Conservation (phyloP, 2,888 invertebrate species). For the Leucophora obtusa region DNA sequence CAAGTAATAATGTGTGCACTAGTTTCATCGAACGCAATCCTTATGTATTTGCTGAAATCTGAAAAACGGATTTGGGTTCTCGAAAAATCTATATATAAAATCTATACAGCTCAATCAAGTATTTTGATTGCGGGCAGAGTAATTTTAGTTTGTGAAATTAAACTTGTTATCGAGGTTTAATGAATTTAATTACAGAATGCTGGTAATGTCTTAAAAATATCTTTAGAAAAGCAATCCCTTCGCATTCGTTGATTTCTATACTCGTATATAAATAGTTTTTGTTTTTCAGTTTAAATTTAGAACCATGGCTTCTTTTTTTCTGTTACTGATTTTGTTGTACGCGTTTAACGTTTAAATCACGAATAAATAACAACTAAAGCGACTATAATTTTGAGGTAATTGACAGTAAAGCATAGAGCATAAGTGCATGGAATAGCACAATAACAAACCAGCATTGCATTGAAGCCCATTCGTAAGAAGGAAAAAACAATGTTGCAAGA, state of each 20-base stretch:
- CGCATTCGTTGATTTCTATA: not conserved
- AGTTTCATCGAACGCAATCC: too few relatives aligned
- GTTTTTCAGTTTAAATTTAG: conserved; percentile 57
- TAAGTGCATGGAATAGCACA: conserved; percentile 16
- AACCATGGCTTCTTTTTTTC: conserved; percentile 30
- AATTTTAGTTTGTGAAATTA: too few relatives aligned
- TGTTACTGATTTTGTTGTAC: not conserved
- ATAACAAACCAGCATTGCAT: conserved; percentile 29
- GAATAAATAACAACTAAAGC: conserved; percentile 61
- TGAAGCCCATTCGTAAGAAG: conserved; percentile 17
- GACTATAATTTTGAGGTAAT: conserved; percentile 65
- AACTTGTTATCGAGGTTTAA: too few relatives aligned
- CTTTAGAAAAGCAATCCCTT: not conserved
- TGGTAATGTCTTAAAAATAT: not conserved
- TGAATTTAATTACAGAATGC: too few relatives aligned
- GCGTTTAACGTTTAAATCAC: conserved; percentile 56
- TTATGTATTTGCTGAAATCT: too few relatives aligned
- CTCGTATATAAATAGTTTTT: not conserved
- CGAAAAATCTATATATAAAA: too few relatives aligned
- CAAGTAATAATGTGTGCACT: too few relatives aligned
- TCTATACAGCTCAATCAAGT: too few relatives aligned
- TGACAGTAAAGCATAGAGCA: conserved; percentile 61
- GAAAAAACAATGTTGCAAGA: conserved; percentile 35
- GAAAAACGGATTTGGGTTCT: too few relatives aligned
- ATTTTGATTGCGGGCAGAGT: too few relatives aligned